phyloP scores from a whole-genome alignment of 2,888 invertebrate species.

The Neoitamus cyanurus region DNA sequence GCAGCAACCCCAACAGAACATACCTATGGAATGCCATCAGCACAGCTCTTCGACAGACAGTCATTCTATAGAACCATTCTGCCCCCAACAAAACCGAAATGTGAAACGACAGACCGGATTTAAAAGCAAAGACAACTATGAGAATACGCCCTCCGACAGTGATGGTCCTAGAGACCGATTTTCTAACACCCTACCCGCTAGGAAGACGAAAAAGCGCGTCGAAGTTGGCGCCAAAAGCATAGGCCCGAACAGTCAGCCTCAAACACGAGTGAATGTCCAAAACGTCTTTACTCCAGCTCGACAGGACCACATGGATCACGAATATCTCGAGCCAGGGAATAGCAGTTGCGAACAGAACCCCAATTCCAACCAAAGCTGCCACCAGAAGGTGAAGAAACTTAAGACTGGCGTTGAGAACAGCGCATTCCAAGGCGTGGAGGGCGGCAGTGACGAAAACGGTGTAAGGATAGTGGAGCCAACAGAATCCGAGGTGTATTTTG shows the following conservation, averaged over 20 bases:
- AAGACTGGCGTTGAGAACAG: slow-evolving; percentile 78
- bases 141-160: slow-evolving; percentile 69
- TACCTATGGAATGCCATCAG: slow-evolving; percentile 55
- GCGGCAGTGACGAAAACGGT: slow-evolving; percentile 54
- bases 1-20: slow-evolving; percentile 53
- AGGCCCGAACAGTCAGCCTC: slow-evolving; percentile 58
- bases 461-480: slow-evolving; percentile 69
- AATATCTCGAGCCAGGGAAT: slow-evolving; percentile 62
- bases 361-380: slow-evolving; percentile 56
- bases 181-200: slow-evolving; percentile 69
- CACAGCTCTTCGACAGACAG: slow-evolving; percentile 56
- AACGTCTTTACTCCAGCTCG: slow-evolving; percentile 60
- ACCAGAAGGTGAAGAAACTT: slow-evolving; percentile 55
- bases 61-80: slow-evolving; percentile 56
- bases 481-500: slow-evolving; percentile 87
- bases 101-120: slow-evolving; percentile 61
- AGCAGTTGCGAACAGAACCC: slow-evolving; percentile 55
- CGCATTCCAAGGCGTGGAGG: slow-evolving; percentile 80
- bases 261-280: slow-evolving; percentile 67
- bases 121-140: slow-evolving; percentile 68
- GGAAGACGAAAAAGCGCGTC: slow-evolving; percentile 70
- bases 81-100: slow-evolving; percentile 55
- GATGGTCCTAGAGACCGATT: slow-evolving; percentile 66
- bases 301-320: slow-evolving; percentile 55
- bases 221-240: slow-evolving; percentile 67